Percentiles rank a stretch among this genome's conserved stretches.
phyloP scores from a whole-genome alignment of 2,888 invertebrate genomes.

The Sycophila texana region DNA sequence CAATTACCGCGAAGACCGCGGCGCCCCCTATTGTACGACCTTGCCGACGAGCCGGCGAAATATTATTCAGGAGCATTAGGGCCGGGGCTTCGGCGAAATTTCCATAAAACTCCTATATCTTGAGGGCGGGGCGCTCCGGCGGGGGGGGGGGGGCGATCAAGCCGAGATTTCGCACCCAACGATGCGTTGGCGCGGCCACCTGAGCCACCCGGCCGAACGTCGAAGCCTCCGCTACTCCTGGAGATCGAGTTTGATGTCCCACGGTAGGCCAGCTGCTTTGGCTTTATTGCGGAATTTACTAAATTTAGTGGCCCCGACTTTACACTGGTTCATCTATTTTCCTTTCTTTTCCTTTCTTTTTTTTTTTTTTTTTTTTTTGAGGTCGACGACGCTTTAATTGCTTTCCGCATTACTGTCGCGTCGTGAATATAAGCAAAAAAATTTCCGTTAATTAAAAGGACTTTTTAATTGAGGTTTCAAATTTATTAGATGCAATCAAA shows the following conservation, averaged over 20 bases:
- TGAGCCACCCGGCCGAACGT: not conserved
- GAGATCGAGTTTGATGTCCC: not conserved
- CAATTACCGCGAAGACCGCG: conserved; percentile 64
- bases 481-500: no score
- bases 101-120: conserved; percentile 72
- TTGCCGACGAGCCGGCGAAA: conserved; percentile 65
- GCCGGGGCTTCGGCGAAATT: conserved; percentile 68
- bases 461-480: no score
- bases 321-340: no score
- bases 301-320: no score
- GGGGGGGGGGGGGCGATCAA: not conserved
- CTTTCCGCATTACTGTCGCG: no score
- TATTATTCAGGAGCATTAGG: conserved; percentile 73
- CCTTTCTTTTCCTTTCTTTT: no score
- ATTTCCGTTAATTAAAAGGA: no score
- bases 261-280: not conserved
- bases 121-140: conserved; percentile 63
- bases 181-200: not conserved
- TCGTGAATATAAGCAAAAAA: no score
- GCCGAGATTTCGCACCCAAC: conserved; percentile 23
- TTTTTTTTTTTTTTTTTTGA: no score
- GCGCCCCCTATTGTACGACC: conserved; percentile 49
- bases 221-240: no score
- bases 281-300: no score
- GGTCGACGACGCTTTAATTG: no score